A percentile compares a stretch with the other conserved stretches of the same genome.
Evolutionary conservation across 2,888 invertebrate species (phyloP).

Genomic region (Nephrocerus scutellatus): DNA sequence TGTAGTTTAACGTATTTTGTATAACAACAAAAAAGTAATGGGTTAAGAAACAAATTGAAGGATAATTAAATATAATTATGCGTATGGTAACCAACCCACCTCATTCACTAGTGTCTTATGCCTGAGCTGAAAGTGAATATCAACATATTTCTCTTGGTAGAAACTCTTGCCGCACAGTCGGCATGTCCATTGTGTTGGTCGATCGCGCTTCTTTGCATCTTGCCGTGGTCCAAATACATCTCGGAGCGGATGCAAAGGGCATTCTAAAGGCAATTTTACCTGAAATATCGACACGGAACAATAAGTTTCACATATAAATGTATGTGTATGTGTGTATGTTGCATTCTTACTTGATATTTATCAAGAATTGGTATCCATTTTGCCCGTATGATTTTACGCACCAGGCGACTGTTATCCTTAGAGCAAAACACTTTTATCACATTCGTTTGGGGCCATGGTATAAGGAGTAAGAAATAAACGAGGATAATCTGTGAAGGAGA

Average conservation of each 20-base stretch:
- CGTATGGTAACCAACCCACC: too few species aligned
- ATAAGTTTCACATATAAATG: background rate
- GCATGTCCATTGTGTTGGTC: constrained; percentile 85
- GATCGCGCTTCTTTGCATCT: constrained; percentile 74
- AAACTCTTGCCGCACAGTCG: constrained; percentile 87
- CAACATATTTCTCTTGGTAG: constrained; percentile 79
- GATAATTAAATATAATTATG: too few species aligned
- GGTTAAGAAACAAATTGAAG: too few species aligned
- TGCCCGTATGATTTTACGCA: constrained; percentile 79
- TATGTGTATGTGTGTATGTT: background rate
- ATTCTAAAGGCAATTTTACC: constrained; percentile 78
- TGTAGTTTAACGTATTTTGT: constrained; percentile 36
- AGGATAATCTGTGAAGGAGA: constrained; percentile 60
- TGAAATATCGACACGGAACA: constrained; percentile 25
- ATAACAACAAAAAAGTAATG: too few species aligned
- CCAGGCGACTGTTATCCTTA: constrained; percentile 81
- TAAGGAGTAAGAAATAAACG: constrained; percentile 71
- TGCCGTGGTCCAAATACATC: constrained; percentile 85
- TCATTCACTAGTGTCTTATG: constrained; percentile 78
- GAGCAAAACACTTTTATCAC: constrained; percentile 82
- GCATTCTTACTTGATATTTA: constrained; percentile 59
- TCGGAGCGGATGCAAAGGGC: constrained; percentile 80
- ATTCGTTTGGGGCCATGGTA: constrained; percentile 83
- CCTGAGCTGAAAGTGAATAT: constrained; percentile 82
- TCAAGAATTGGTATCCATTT: constrained; percentile 87